phyloP scores from a whole-genome alignment of 2,797 vertebrate species.

The Rhinogobio ventralis region DNA sequence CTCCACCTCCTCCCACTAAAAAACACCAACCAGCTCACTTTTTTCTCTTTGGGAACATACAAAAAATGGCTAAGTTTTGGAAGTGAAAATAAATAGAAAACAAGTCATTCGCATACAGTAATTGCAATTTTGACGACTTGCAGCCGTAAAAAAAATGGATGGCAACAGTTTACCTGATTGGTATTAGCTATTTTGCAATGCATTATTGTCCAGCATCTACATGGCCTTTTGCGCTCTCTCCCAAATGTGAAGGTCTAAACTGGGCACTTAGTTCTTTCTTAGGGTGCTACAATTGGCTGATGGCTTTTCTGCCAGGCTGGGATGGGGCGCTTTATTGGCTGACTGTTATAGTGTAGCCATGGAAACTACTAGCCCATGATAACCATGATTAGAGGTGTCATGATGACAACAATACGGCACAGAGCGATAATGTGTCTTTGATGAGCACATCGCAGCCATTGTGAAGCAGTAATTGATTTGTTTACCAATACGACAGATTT shows the following conservation, averaged over 20 bases:
- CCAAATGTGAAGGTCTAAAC: slow-evolving; percentile 27
- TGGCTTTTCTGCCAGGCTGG: slow-evolving; percentile 61
- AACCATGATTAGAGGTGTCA: slow-evolving; percentile 53
- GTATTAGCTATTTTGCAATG: background rate
- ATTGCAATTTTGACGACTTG: background rate
- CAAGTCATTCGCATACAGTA: background rate
- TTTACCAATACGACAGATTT: slow-evolving; percentile 41
- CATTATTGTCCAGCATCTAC: background rate
- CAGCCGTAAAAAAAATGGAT: background rate
- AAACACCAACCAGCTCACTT: background rate
- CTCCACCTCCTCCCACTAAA: slow-evolving; percentile 8
- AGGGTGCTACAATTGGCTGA: slow-evolving; percentile 66
- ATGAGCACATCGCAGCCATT: slow-evolving; percentile 42
- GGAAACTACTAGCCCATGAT: slow-evolving; percentile 68
- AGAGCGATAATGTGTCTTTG: slow-evolving; percentile 47
- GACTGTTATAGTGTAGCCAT: slow-evolving; percentile 70
- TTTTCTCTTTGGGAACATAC: slow-evolving; percentile 23
- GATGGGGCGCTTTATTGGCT: slow-evolving; percentile 66
- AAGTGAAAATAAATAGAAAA: background rate
- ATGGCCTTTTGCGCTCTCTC: slow-evolving; percentile 13
- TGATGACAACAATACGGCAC: slow-evolving; percentile 47
- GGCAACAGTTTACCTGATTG: background rate
- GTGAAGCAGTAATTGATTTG: slow-evolving; percentile 44
- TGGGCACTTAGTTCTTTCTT: slow-evolving; percentile 42
- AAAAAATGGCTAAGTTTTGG: background rate